A percentile compares a stretch with the other conserved stretches of the same genome.
Evolutionary conservation across 2,113 vertebrate genomes (phyloP).

Genomic region (Prietella phreatophila): DNA sequence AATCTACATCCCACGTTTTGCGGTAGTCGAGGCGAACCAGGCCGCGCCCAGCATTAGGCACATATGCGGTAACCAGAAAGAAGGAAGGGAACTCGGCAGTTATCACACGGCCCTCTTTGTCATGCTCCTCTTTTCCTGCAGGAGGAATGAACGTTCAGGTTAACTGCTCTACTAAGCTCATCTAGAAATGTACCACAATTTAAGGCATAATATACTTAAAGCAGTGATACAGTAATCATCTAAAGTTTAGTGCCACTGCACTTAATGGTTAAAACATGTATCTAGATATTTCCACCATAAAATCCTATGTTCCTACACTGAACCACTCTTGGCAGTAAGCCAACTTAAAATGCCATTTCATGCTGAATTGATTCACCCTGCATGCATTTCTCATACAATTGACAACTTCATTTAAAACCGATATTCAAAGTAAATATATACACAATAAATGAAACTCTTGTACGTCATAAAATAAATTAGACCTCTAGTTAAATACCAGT

Average conservation of each 20-base stretch:
- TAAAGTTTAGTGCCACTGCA: background rate
- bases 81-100: constrained; percentile 82
- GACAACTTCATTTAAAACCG: background rate
- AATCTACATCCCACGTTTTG: constrained; percentile 86
- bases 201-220: background rate
- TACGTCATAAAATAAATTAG: background rate
- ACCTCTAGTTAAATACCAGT: background rate
- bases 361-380: background rate
- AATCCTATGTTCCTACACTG: background rate
- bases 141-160: background rate
- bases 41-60: constrained; percentile 83
- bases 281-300: background rate
- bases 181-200: background rate
- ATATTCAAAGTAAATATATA: background rate
- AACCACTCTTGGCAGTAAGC: background rate
- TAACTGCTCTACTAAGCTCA: background rate
- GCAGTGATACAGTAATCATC: no score
- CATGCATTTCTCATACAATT: background rate
- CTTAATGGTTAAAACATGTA: background rate
- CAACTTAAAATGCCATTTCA: background rate
- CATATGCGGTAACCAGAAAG: constrained; percentile 82
- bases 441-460: background rate
- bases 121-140: constrained; percentile 86
- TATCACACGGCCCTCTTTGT: constrained; percentile 87
- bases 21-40: constrained; percentile 85